Base-by-base conservation (phyloP, 2,797 vertebrate genomes). In the Poeciliopsis paucimaculata region DNA sequence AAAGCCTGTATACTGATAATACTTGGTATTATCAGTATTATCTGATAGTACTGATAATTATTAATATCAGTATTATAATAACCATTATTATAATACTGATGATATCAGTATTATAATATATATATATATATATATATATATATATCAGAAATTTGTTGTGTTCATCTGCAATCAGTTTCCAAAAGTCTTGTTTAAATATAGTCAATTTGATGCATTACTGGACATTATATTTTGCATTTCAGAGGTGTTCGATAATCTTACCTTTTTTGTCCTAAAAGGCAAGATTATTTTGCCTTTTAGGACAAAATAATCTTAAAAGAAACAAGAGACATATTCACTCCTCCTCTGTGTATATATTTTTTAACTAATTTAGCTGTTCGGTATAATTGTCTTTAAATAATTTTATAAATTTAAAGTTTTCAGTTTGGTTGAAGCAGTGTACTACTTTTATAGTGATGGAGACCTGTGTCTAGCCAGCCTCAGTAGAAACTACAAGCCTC, bases 401-500 rank as follows among this genome's bases (percentile, higher is more conserved):
- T 74, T 55, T 53, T 26, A 12, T 0, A n/a, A 74, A 41, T 36
- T 4, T 31, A 18, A n/a, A 15, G 11, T 46, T 72, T 68, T 66
- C 43, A 15, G 16, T 49, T 51, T 5, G n/a, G 47, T 77, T 49
- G 28, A 80, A 60, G 51, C 43, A 34, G 7, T 53, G 76, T 62
- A 55, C 82, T 79, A 60, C 34, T 53, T 76, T 77, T 74, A 90
- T 79, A 89, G 88, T 57, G 51, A 75, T 81, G 75, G 77, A 73
- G 82, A 62, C 88, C 72, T 82, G 62, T 89, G 89, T 89, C 92
- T 92, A 95, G 84, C 81, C 87, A 89, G 89, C 81, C 89, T 86
- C 88, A 91, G 91, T 94, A 91, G 93, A 93, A 86, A 88, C 86
- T 62, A 81, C 83, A 66, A 86, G 86, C 86, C 89, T 91, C 86